Conservation (phyloP, 2,888 invertebrate genomes). For the Lydus trimaculatus region DNA sequence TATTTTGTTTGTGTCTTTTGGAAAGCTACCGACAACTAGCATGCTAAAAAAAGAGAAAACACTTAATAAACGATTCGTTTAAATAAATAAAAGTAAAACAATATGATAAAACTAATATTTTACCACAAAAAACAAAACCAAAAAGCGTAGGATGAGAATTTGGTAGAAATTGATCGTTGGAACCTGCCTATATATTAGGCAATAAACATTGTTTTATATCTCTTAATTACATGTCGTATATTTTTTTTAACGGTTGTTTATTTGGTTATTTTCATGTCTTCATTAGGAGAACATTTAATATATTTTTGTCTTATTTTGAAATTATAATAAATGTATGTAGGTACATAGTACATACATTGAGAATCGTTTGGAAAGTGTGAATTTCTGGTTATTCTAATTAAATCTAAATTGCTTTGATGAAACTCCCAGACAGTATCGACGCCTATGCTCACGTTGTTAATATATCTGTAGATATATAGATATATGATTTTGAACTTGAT, state of each 20-base stretch:
- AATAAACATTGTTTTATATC: conserved; percentile 3
- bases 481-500: conserved; percentile 2
- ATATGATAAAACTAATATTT: not conserved
- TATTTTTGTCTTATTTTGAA: not conserved
- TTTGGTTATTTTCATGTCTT: not conserved
- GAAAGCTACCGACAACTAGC: not conserved
- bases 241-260: conserved; percentile 1
- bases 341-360: no score
- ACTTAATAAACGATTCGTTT: not conserved
- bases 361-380: not conserved
- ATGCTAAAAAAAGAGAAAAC: not conserved
- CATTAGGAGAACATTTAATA: not conserved
- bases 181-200: not conserved
- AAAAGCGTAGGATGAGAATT: not conserved
- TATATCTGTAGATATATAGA: no score
- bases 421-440: not conserved
- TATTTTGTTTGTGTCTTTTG: not conserved
- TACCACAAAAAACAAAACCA: not conserved
- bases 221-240: not conserved
- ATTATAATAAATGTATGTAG: not conserved
- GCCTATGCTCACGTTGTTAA: not conserved
- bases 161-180: not conserved
- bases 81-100: not conserved
- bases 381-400: not conserved
- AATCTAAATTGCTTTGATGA: not conserved